These are phyloP conservation scores for Andrena dorsata DNA, from an alignment of 2,888 invertebrate species.

Conservation along the genomic window DNA sequence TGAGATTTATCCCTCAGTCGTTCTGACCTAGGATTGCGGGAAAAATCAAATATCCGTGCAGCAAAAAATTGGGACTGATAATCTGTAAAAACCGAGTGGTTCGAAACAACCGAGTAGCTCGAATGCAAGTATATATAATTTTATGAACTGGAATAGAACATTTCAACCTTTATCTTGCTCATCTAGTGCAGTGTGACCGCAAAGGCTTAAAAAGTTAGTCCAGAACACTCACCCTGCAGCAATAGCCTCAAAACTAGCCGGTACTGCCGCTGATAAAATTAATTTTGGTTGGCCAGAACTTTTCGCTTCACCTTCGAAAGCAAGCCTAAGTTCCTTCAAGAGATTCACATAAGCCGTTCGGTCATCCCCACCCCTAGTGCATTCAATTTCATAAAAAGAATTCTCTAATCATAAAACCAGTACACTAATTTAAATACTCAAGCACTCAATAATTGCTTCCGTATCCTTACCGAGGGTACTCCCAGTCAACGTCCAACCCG, in stretches of 20 bases:
- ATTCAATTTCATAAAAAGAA: background rate
- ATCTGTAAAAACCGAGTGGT: too few relatives aligned
- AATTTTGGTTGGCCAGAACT: conserved; percentile 93
- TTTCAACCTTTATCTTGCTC: too few relatives aligned
- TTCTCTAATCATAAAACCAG: background rate
- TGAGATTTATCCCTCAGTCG: too few relatives aligned
- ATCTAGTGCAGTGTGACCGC: background rate
- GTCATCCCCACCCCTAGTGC: conserved; percentile 93
- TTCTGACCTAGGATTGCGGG: too few relatives aligned
- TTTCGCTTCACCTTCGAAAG: conserved; percentile 97
- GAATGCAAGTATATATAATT: too few relatives aligned
- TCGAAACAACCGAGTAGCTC: too few relatives aligned
- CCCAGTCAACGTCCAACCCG: conserved; percentile 97
- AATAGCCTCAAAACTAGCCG: conserved; percentile 96
- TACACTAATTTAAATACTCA: background rate
- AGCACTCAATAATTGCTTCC: background rate
- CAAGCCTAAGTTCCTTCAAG: conserved; percentile 94
- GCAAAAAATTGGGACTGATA: too few relatives aligned
- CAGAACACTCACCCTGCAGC: conserved; percentile 89
- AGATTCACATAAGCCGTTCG: conserved; percentile 93
- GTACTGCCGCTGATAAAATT: conserved; percentile 94
- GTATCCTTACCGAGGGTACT: conserved; percentile 90
- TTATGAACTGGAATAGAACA: too few relatives aligned
- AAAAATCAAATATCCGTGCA: too few relatives aligned
- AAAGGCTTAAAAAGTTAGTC: background rate